Percentiles rank a stretch among this genome's conserved stretches.
These are phyloP conservation scores for Halcyon badia DNA, from an alignment of 2,797 vertebrate genomes.

Conservation along the genomic window DNA sequence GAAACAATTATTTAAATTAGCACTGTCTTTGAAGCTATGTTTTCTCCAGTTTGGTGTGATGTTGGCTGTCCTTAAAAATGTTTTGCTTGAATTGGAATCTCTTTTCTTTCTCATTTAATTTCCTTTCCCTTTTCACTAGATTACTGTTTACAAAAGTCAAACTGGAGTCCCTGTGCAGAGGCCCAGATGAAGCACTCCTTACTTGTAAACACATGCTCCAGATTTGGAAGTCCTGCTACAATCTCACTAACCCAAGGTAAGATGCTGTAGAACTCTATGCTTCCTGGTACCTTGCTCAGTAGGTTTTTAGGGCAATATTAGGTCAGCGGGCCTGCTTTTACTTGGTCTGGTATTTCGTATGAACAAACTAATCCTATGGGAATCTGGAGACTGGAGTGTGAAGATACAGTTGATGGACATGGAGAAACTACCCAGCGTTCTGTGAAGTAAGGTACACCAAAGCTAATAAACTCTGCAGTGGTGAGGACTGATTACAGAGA, in stretches of 20 bases:
- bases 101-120: background rate
- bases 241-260: constrained; percentile 98
- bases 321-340: background rate
- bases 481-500: background rate
- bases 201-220: constrained; percentile 99
- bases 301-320: background rate
- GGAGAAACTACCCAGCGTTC: background rate
- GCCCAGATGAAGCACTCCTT: constrained; percentile 95
- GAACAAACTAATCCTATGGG: background rate
- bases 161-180: constrained; percentile 92
- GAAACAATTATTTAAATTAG: background rate
- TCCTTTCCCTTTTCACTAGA: constrained; percentile 66
- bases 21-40: background rate
- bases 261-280: background rate
- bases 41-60: background rate
- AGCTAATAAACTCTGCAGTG: background rate
- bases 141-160: constrained; percentile 96
- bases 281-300: background rate
- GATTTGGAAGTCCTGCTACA: constrained; percentile 99
- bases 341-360: background rate
- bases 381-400: background rate
- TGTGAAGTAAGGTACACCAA: background rate
- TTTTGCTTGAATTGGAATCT: background rate
- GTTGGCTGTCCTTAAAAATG: background rate
- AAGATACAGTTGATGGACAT: background rate